Conservation (phyloP, 2,113 vertebrate genomes). For the Sorex fumeus region DNA sequence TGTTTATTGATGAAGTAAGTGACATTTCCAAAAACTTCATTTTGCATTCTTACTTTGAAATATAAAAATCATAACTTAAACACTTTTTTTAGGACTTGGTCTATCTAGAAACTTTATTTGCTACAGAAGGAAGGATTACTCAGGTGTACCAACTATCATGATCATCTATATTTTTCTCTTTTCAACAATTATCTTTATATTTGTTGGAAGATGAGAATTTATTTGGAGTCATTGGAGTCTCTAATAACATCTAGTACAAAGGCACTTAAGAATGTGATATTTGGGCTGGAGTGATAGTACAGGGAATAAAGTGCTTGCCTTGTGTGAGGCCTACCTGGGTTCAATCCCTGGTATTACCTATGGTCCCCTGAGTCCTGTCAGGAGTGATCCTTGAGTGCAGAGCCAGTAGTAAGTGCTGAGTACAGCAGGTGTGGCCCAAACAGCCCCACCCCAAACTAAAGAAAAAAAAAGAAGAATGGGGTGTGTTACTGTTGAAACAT, state of each 20-base stretch:
- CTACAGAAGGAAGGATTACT: background rate
- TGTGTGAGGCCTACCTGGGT: too few relatives aligned
- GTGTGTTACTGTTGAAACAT: conserved; percentile 16
- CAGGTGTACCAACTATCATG: conserved; percentile 15
- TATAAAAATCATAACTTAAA: background rate
- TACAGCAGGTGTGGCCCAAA: too few relatives aligned
- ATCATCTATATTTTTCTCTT: conserved; percentile 31
- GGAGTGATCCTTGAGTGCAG: too few relatives aligned
- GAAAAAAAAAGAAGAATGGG: too few relatives aligned
- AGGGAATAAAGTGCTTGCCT: too few relatives aligned
- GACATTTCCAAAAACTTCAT: conserved; percentile 26
- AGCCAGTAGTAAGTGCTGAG: too few relatives aligned
- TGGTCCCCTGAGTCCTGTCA: too few relatives aligned
- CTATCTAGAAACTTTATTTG: conserved; percentile 14
- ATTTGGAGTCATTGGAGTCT: background rate
- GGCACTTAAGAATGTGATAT: background rate
- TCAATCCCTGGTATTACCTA: too few relatives aligned
- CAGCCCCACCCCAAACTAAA: too few relatives aligned
- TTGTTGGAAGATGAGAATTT: conserved; percentile 5
- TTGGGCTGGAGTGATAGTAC: too few relatives aligned
- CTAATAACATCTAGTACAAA: background rate
- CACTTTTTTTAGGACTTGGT: background rate
- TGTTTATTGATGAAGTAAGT: conserved; percentile 57
- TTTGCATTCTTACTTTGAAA: conserved; percentile 61
- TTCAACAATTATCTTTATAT: conserved; percentile 57